These are phyloP conservation scores for Odocoileus hemionus DNA, from an alignment of 2,113 vertebrate genomes.

Conservation along the genomic window DNA sequence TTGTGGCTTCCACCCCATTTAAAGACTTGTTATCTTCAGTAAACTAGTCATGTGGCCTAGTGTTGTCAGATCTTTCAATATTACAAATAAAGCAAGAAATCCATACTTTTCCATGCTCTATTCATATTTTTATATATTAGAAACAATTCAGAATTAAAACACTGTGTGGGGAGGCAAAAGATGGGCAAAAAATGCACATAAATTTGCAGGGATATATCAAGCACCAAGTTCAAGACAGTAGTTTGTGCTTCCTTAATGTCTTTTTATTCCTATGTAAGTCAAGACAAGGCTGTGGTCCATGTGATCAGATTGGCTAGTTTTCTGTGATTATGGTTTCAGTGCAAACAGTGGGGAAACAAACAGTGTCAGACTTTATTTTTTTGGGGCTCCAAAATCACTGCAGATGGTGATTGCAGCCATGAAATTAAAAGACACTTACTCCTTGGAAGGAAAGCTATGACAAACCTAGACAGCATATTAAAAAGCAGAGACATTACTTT, in stretches of 20 bases:
- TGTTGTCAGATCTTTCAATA: not conserved
- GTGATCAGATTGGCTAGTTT: too few relatives aligned
- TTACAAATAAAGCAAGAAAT: not conserved
- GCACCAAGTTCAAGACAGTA: not conserved
- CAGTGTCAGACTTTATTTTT: too few relatives aligned
- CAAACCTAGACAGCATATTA: too few relatives aligned
- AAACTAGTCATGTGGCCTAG: not conserved
- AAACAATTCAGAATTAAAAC: not conserved
- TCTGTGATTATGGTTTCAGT: too few relatives aligned
- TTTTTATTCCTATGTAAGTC: not conserved
- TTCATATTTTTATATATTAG: not conserved
- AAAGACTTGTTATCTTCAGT: not conserved
- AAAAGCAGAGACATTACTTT: too few relatives aligned
- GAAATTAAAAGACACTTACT: too few relatives aligned
- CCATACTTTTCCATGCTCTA: not conserved
- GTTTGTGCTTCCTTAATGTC: not conserved
- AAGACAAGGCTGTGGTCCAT: not conserved
- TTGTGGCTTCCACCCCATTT: fast-evolving
- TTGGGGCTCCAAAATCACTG: too few relatives aligned
- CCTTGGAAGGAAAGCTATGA: too few relatives aligned
- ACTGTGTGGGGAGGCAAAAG: not conserved
- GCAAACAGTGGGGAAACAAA: too few relatives aligned
- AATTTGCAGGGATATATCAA: not conserved
- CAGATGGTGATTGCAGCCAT: too few relatives aligned
- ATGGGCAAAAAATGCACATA: not conserved